Percentiles rank a stretch among this genome's conserved stretches.
These are phyloP conservation scores for Cepaea nemoralis DNA, from an alignment of 1,140 invertebrate species.

Conservation along the genomic window DNA sequence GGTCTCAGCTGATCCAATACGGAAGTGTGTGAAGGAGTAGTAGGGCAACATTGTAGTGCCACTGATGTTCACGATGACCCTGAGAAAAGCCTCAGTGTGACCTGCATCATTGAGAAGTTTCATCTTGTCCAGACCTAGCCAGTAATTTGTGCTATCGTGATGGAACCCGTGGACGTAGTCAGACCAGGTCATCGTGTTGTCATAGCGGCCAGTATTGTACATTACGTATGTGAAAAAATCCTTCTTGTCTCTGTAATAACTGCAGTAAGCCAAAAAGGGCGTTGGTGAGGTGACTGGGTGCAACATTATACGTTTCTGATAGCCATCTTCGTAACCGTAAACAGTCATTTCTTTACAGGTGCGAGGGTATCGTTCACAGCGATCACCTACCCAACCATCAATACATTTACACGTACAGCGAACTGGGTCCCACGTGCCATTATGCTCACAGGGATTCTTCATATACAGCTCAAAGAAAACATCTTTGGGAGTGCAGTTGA, in stretches of 20 bases:
- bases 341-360: background rate
- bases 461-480: background rate
- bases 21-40: background rate
- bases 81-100: background rate
- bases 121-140: background rate
- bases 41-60: background rate
- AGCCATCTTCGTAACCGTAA: background rate
- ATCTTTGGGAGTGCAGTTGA: too few relatives aligned
- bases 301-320: background rate
- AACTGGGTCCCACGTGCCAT: background rate
- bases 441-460: background rate
- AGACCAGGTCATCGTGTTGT: background rate
- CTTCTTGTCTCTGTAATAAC: background rate
- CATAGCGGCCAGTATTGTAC: background rate
- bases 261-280: background rate
- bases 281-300: background rate
- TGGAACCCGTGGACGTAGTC: background rate
- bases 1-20: background rate
- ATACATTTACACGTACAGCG: background rate
- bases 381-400: background rate
- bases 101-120: background rate
- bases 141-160: background rate
- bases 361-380: background rate
- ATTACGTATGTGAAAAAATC: background rate
- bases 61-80: background rate